phyloP scores from a whole-genome alignment of 2,797 vertebrate species.

The Tympanoctomys barrerae region DNA sequence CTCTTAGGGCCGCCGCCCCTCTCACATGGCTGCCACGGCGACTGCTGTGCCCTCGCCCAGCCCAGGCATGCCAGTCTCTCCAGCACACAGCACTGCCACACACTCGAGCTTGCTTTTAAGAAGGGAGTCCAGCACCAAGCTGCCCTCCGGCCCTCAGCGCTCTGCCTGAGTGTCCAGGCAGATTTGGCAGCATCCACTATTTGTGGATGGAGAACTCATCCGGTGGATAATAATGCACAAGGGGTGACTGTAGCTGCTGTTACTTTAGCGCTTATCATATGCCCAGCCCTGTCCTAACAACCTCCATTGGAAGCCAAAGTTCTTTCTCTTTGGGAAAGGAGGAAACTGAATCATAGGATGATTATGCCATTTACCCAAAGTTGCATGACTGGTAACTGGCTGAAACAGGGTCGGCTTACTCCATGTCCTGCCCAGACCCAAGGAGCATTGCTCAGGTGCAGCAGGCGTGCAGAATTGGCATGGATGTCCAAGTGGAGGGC shows the following conservation, averaged over 20 bases:
- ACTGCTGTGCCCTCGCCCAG: neutral
- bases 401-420: neutral
- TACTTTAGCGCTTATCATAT: neutral
- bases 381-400: neutral
- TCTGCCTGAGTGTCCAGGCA: neutral
- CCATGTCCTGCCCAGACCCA: neutral
- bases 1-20: too few species aligned
- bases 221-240: neutral
- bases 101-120: neutral
- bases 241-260: neutral
- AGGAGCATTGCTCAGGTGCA: neutral
- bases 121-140: neutral
- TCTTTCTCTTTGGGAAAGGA: neutral
- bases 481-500: neutral
- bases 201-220: neutral
- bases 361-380: neutral
- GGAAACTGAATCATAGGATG: neutral
- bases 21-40: neutral
- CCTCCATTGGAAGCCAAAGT: neutral
- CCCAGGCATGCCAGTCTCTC: neutral
- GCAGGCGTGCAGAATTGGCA: neutral
- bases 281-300: neutral
- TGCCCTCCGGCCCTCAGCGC: rapidly evolving
- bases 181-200: neutral
- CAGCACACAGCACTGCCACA: too few species aligned